phyloP scores from a whole-genome alignment of 2,888 invertebrate genomes.

The Acleris sparsana region DNA sequence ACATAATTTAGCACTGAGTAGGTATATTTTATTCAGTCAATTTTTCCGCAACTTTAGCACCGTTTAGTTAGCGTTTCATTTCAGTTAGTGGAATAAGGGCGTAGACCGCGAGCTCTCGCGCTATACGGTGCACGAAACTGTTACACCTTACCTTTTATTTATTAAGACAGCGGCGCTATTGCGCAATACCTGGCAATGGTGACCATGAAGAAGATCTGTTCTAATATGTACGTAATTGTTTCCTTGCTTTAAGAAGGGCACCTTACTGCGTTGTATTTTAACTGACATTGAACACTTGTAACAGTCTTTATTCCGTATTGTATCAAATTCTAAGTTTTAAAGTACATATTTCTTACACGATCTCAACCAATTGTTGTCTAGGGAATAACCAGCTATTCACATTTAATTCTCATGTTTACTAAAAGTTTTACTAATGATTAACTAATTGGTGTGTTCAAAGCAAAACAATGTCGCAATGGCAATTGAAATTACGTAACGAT shows the following conservation, averaged over 20 bases:
- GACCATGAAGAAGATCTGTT: conserved; percentile 35
- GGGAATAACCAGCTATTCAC: too few species aligned
- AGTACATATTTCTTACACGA: too few species aligned
- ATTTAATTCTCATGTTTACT: neutral
- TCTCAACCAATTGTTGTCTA: too few species aligned
- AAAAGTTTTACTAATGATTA: neutral
- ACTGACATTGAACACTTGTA: conserved; percentile 22
- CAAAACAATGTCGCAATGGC: conserved; percentile 28
- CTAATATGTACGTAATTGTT: conserved; percentile 33
- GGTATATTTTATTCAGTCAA: neutral
- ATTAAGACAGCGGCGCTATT: conserved; percentile 20
- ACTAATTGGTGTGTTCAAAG: conserved; percentile 3
- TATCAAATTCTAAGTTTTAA: too few species aligned
- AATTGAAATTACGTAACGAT: conserved; percentile 24
- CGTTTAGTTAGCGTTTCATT: conserved; percentile 10
- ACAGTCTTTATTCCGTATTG: too few species aligned
- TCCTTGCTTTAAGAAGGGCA: conserved; percentile 34
- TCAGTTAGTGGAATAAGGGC: conserved; percentile 7
- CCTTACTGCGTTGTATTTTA: conserved; percentile 33
- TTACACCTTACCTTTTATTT: conserved; percentile 11
- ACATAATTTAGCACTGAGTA: too few species aligned
- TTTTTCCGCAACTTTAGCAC: neutral
- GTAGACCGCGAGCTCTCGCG: conserved; percentile 1
- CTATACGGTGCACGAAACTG: conserved; percentile 13
- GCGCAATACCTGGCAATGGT: conserved; percentile 27